Base-by-base conservation (phyloP, 1,140 invertebrate genomes). In the Trachymyrmex septentrionalis region DNA sequence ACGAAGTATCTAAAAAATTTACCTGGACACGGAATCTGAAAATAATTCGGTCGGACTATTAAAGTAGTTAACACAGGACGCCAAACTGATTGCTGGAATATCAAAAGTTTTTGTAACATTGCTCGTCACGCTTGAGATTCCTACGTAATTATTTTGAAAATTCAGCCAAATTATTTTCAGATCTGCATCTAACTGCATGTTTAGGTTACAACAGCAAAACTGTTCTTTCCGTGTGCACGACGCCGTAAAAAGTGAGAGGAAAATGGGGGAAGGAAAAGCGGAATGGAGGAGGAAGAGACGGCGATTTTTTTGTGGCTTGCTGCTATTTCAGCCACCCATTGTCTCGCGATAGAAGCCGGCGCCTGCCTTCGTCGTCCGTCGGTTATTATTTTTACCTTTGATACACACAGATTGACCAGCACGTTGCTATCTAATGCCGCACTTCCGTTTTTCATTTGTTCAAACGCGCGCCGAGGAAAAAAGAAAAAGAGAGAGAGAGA, bases 351-450 rank as follows among this genome's bases (percentile, higher is more conserved):
- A 67, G 30, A 57, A 78, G 44, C 53, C 53, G 57, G 63, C 57
- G 34, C 44, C 55, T 50, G 81, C 76, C 75, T 81, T 76, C 44
- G 38, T 85, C 86, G 86, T 85, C 64, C 72, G 21, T 38, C 48
- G 85, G 66, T 90, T 90, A 85, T 90, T 84, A 90, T 86, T 90
- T 90, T 76, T 78, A 84, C 84, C 57, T 91, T 91, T 88, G 87
- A 86, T 90, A 81, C 48, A 34, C 66, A 72, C 77, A 90, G 87
- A 91, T 90, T 90, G 88, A 73, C 89, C 53, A 71, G 30, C 30
- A 63, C 86, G 75, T 76, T 75, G 75, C 76, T 44, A 71, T 82
- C 64, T 81, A 72, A 30, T 38, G 21, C 38, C 44, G 12, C 21
- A n/a, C 81, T 77, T 80, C 50, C 55, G 73, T 27, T 66, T 34